phyloP scores from a whole-genome alignment of 2,888 invertebrate genomes.

The Apodemia zela region DNA sequence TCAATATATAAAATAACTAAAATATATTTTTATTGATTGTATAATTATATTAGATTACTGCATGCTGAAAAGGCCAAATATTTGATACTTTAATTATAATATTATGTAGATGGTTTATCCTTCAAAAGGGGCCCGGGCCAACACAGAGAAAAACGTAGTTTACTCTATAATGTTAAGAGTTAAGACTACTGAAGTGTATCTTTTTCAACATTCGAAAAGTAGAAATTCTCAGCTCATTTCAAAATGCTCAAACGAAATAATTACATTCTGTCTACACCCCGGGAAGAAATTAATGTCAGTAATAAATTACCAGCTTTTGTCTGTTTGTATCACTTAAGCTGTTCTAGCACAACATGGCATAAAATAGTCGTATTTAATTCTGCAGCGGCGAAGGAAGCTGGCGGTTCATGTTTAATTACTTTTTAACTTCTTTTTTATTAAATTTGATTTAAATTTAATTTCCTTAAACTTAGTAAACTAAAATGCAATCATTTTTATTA shows the following conservation, averaged over 20 bases:
- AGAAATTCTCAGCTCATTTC: constrained; percentile 22
- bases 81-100: no score
- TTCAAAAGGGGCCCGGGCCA: no score
- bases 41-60: no score
- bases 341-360: constrained; percentile 35
- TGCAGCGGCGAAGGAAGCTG: constrained; percentile 15
- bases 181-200: neutral
- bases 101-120: no score
- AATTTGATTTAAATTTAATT: neutral
- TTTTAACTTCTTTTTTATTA: neutral
- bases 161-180: no score
- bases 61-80: no score
- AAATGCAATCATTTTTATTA: no score
- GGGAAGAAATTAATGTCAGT: constrained; percentile 50
- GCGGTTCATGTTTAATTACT: constrained; percentile 17
- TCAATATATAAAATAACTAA: no score
- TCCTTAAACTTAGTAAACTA: neutral
- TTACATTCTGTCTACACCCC: constrained; percentile 45
- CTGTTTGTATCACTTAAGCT: constrained; percentile 50
- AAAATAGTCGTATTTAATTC: constrained; percentile 23
- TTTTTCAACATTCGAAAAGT: neutral
- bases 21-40: no score
- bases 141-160: neutral
- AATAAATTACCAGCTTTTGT: constrained; percentile 54
- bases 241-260: constrained; percentile 36